These are phyloP conservation scores for Hydraecia micacea DNA, from an alignment of 2,888 invertebrate genomes.

Conservation along the genomic window DNA sequence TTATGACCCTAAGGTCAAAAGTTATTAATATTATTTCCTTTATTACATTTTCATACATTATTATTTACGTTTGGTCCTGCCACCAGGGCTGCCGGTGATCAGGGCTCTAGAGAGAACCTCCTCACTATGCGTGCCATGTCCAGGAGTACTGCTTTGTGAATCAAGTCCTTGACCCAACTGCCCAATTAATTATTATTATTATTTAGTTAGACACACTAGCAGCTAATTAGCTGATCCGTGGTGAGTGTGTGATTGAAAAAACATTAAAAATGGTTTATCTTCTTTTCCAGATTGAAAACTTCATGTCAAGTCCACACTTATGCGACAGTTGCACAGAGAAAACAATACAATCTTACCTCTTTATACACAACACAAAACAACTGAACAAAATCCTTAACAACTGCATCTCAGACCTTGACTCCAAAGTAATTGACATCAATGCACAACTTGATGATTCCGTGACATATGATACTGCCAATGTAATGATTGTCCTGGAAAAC, in stretches of 20 bases:
- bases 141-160: background rate
- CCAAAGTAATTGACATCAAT: conserved; percentile 72
- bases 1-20: too few relatives aligned
- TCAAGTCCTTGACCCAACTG: background rate
- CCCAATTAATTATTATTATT: background rate
- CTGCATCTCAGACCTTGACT: conserved; percentile 74
- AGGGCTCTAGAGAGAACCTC: background rate
- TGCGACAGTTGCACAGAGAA: conserved; percentile 76
- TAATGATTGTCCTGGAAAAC: conserved; percentile 77
- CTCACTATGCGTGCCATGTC: background rate
- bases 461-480: conserved; percentile 69
- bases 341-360: conserved; percentile 74
- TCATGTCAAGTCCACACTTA: conserved; percentile 69
- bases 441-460: conserved; percentile 64
- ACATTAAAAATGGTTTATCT: background rate
- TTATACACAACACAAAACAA: conserved; percentile 75
- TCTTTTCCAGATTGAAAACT: conserved; percentile 71
- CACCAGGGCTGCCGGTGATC: background rate
- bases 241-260: background rate
- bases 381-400: conserved; percentile 70
- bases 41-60: too few relatives aligned
- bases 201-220: background rate
- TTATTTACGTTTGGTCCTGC: too few relatives aligned
- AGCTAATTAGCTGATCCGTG: background rate
- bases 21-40: too few relatives aligned